Evolutionary conservation across 2,113 vertebrate genomes (phyloP).

Genomic region (Micromys minutus): DNA sequence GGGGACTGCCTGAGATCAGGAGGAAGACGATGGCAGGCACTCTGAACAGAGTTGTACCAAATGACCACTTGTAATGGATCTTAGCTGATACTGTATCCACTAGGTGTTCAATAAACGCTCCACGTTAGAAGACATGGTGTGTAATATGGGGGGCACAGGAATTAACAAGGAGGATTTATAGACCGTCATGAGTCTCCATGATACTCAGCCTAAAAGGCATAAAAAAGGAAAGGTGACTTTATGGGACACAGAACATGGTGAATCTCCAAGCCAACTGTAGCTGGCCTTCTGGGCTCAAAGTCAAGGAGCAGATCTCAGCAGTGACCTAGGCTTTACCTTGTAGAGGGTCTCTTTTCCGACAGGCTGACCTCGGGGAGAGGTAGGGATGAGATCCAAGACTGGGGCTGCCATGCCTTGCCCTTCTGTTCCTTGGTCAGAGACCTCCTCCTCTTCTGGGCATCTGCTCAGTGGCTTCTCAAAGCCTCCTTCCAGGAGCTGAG

Average conservation of each 20-base stretch:
- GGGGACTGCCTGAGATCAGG: not conserved
- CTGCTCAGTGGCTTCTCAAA: conserved; percentile 83
- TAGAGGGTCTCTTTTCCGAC: conserved; percentile 88
- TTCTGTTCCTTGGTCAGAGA: not conserved
- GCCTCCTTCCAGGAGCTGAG: conserved; percentile 88
- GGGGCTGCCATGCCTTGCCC: not conserved
- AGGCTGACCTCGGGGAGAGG: conserved; percentile 87
- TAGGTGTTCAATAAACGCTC: not conserved
- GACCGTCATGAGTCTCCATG: not conserved
- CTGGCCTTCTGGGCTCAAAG: not conserved
- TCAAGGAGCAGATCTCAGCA: not conserved
- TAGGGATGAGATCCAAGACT: conserved; percentile 49
- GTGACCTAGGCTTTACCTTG: conserved; percentile 76
- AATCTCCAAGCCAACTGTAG: not conserved
- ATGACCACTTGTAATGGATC: not conserved
- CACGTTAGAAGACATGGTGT: not conserved
- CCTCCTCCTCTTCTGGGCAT: conserved; percentile 83
- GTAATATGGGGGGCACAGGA: not conserved
- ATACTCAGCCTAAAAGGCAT: not conserved
- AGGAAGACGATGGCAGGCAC: not conserved
- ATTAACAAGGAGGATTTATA: not conserved
- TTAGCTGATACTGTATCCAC: not conserved
- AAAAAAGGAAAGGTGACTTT: not conserved
- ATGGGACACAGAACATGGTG: not conserved
- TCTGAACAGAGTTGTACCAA: not conserved